Conservation (phyloP, 2,888 invertebrate species). For the Agrochola circellaris region DNA sequence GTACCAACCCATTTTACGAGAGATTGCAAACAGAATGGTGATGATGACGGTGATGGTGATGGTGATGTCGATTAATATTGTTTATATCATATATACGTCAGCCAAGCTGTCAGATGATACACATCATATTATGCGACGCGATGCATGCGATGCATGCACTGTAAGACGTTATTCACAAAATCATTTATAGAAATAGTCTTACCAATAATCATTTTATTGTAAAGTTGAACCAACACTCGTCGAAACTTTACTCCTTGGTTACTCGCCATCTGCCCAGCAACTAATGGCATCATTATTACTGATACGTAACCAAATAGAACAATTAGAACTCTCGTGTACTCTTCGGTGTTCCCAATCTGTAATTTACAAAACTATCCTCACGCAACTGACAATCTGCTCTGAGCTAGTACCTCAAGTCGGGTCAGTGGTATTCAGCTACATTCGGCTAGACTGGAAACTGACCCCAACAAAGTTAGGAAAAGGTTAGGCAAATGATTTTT, state of each 20-base stretch:
- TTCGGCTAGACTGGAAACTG: no score
- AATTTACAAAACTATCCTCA: slow-evolving; percentile 6
- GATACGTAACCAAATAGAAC: slow-evolving; percentile 16
- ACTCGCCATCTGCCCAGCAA: slow-evolving; percentile 33
- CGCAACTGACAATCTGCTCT: background rate
- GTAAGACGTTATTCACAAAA: no score
- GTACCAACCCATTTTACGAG: no score
- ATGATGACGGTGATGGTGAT: no score
- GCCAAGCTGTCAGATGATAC: no score
- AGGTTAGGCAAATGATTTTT: background rate
- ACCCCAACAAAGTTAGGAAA: background rate
- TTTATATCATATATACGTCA: no score
- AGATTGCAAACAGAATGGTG: no score
- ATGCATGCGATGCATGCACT: no score
- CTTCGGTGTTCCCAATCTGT: slow-evolving; percentile 18
- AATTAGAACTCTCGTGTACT: slow-evolving; percentile 14
- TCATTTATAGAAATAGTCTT: background rate
- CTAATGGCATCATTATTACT: slow-evolving; percentile 24
- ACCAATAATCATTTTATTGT: slow-evolving; percentile 28
- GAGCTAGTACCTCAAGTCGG: background rate
- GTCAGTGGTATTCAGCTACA: background rate
- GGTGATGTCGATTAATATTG: no score
- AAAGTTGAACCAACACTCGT: slow-evolving; percentile 6
- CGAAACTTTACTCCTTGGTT: slow-evolving; percentile 28
- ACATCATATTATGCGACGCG: no score